Percentiles rank a stretch among this genome's conserved stretches.
phyloP scores from a whole-genome alignment of 2,888 invertebrate species.

The Apotomis betuletana region DNA sequence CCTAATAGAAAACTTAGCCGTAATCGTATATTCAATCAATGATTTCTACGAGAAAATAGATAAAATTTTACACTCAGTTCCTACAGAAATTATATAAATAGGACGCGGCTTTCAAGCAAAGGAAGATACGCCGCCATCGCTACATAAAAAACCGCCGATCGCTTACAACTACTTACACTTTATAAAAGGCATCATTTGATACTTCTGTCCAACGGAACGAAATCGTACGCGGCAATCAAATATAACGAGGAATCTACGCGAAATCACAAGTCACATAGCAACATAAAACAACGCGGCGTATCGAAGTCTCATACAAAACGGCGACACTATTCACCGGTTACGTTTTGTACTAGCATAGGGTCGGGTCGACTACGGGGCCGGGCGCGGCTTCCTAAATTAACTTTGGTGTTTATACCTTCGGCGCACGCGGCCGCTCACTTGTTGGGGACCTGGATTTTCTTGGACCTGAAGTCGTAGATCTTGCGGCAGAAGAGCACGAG shows the following conservation, averaged over 20 bases:
- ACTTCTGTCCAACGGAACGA: constrained; percentile 66
- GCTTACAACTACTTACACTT: constrained; percentile 76
- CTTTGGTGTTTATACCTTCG: constrained; percentile 42
- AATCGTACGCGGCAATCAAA: constrained; percentile 68
- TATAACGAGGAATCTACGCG: constrained; percentile 68
- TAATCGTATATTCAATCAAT: constrained; percentile 32
- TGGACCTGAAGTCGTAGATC: constrained; percentile 96
- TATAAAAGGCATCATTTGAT: constrained; percentile 80
- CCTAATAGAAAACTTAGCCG: constrained; percentile 64
- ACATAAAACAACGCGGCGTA: constrained; percentile 47
- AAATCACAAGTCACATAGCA: constrained; percentile 74
- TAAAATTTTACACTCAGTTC: constrained; percentile 43
- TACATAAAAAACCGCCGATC: constrained; percentile 71
- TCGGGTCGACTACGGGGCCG: constrained; percentile 4
- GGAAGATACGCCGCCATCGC: constrained; percentile 62
- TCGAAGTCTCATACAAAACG: constrained; percentile 62
- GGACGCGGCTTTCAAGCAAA: constrained; percentile 58
- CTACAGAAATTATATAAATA: constrained; percentile 60
- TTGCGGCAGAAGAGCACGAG: constrained; percentile 97
- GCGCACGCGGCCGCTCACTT: constrained; percentile 65
- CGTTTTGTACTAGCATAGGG: constrained; percentile 76
- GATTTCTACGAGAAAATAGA: constrained; percentile 39
- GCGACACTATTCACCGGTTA: constrained; percentile 66
- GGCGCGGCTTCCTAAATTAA: constrained; percentile 32
- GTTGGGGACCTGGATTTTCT: constrained; percentile 84